Evolutionary conservation across 1,140 invertebrate genomes (phyloP).

Genomic region (Thaumatotibia leucotreta): DNA sequence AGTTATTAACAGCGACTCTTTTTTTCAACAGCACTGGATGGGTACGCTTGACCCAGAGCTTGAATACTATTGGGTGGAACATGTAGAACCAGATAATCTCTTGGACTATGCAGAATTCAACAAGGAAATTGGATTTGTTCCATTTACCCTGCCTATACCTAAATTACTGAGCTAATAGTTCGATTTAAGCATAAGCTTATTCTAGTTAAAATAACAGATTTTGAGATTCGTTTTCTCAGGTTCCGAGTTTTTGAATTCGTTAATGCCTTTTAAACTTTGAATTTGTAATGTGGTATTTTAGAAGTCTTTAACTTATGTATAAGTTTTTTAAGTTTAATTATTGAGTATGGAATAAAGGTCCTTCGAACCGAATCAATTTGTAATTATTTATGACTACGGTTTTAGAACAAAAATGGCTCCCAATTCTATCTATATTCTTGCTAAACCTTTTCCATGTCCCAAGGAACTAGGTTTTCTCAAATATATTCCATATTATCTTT

Average conservation of each 20-base stretch:
- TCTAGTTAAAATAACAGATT: background rate
- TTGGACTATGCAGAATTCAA: conserved; percentile 40
- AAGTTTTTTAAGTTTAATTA: background rate
- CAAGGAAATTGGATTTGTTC: conserved; percentile 30
- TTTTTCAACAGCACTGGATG: conserved; percentile 39
- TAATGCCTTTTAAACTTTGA: background rate
- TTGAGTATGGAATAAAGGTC: background rate
- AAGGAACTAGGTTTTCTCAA: too few relatives aligned
- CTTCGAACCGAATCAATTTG: background rate
- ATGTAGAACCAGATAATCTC: conserved; percentile 32
- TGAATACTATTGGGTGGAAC: conserved; percentile 38
- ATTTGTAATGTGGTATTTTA: background rate
- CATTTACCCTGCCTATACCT: conserved; percentile 44
- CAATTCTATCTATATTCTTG: background rate
- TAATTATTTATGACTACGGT: background rate
- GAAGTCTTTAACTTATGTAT: background rate
- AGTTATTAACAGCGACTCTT: too few relatives aligned
- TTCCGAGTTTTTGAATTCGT: background rate
- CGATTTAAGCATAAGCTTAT: background rate
- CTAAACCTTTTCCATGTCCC: too few relatives aligned
- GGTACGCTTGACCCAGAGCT: conserved; percentile 30
- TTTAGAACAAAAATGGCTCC: too few relatives aligned
- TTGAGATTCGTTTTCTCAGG: background rate
- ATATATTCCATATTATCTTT: too few relatives aligned
- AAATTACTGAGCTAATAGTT: conserved; percentile 23